Conservation (phyloP, 2,113 vertebrate species). For the Albula glossodonta region DNA sequence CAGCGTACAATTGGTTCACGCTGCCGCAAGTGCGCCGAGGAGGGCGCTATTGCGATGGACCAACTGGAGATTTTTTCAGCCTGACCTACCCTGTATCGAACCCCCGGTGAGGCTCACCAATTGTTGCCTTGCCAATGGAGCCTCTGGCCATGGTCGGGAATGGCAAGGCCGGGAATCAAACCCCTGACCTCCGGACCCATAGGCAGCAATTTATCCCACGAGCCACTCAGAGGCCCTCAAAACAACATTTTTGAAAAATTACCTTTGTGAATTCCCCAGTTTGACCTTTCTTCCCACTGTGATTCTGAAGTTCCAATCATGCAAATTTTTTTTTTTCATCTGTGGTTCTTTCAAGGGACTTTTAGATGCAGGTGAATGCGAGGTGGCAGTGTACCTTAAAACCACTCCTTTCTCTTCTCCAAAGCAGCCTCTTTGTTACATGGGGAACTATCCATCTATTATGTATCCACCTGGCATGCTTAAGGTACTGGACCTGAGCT, state of each 20-base stretch:
- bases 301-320: neutral
- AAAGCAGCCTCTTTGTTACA: neutral
- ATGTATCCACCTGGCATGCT: neutral
- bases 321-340: neutral
- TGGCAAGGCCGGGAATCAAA: too few relatives aligned
- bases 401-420: neutral
- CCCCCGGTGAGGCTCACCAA: too few relatives aligned
- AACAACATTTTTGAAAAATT: neutral
- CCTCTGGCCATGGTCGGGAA: too few relatives aligned
- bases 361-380: neutral
- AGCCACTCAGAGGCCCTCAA: too few relatives aligned
- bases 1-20: too few relatives aligned
- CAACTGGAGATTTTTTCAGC: too few relatives aligned
- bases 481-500: neutral
- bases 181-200: too few relatives aligned
- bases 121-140: too few relatives aligned
- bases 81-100: too few relatives aligned
- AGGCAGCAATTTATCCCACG: too few relatives aligned
- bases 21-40: too few relatives aligned
- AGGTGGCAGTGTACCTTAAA: neutral
- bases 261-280: neutral
- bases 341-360: neutral
- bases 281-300: neutral
- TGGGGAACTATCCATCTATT: neutral
- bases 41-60: too few relatives aligned